Percentiles rank a stretch among this genome's conserved stretches.
phyloP scores from a whole-genome alignment of 2,888 invertebrate genomes.

The Rhodophaea formosa region DNA sequence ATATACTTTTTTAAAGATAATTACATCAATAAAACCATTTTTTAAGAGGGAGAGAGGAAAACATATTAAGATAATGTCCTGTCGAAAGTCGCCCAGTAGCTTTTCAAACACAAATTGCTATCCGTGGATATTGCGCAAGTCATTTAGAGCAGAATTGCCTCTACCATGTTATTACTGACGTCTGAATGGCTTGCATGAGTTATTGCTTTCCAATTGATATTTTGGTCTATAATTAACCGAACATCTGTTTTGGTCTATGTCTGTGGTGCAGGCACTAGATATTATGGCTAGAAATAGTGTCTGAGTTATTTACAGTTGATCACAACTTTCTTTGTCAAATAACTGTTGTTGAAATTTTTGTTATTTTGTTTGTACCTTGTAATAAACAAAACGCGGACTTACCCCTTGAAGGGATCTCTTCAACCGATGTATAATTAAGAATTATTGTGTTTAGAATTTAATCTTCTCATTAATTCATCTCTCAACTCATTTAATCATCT shows the following conservation, averaged over 20 bases:
- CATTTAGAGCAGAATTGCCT: conserved; percentile 11
- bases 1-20: too few relatives aligned
- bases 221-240: conserved; percentile 8
- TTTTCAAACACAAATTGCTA: conserved; percentile 3
- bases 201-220: conserved; percentile 14
- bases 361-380: too few relatives aligned
- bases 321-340: too few relatives aligned
- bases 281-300: not conserved
- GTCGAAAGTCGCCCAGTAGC: conserved; percentile 12
- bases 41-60: not conserved
- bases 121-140: not conserved
- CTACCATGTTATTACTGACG: conserved; percentile 12
- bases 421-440: too few relatives aligned
- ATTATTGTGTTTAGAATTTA: too few relatives aligned
- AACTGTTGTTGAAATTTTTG: too few relatives aligned
- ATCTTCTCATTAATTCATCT: too few relatives aligned
- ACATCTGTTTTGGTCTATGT: conserved; percentile 2
- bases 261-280: conserved; percentile 3
- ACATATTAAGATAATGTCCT: not conserved
- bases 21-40: too few relatives aligned
- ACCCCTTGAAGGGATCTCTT: too few relatives aligned
- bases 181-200: conserved; percentile 10
- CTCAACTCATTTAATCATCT: too few relatives aligned
- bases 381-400: too few relatives aligned
- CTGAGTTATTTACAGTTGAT: too few relatives aligned